phyloP scores from a whole-genome alignment of 2,797 vertebrate genomes.

The Arnoldichthys spilopterus region DNA sequence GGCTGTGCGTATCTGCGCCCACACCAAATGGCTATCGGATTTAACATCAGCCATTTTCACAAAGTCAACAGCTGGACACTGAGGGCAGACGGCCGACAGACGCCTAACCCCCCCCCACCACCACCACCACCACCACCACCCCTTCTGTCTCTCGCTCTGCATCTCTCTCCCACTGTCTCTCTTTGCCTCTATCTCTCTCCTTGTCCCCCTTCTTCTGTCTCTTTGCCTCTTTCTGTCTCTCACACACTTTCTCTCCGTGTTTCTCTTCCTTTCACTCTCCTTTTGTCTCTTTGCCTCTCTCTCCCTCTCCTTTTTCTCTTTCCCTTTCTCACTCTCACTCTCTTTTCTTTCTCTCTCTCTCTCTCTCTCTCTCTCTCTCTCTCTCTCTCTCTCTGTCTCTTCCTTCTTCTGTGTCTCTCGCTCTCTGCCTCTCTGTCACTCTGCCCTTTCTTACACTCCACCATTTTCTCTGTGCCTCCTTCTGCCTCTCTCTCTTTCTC shows the following conservation, averaged over 20 bases:
- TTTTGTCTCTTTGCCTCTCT: neutral
- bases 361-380: neutral
- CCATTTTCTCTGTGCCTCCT: neutral
- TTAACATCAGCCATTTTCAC: constrained; percentile 72
- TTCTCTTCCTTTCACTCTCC: neutral
- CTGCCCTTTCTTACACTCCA: constrained; percentile 2
- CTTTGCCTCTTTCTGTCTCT: neutral
- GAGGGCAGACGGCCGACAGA: constrained; percentile 66
- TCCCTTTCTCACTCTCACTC: neutral
- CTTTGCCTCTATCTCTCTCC: neutral
- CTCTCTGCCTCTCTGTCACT: neutral
- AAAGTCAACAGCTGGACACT: constrained; percentile 77
- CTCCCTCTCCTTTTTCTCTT: neutral
- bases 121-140: constrained; percentile 12
- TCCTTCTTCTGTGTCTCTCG: neutral
- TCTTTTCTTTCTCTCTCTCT: neutral
- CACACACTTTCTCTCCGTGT: constrained; percentile 11
- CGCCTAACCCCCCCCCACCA: constrained; percentile 37
- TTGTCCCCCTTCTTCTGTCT: neutral
- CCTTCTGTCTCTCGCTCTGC: neutral
- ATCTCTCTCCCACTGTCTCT: neutral
- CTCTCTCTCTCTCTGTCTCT: neutral
- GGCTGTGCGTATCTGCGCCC: constrained; percentile 54
- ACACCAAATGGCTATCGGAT: constrained; percentile 71
- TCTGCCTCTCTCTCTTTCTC: neutral